phyloP scores from a whole-genome alignment of 2,888 invertebrate species.

The Tortrix viridana region DNA sequence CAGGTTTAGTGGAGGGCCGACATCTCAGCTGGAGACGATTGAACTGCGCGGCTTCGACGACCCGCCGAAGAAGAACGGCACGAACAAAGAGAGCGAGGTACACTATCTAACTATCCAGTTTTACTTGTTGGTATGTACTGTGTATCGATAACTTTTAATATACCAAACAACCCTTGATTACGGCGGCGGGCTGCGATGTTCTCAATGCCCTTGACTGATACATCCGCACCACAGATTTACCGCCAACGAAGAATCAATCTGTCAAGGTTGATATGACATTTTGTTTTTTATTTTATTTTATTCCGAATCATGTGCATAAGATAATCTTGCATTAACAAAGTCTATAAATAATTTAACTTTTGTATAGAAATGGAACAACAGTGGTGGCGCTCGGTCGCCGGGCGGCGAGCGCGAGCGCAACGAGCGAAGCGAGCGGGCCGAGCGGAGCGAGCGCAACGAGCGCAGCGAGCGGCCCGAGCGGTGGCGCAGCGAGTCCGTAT shows the following conservation, averaged over 20 bases:
- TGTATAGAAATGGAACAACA: slow-evolving; percentile 56
- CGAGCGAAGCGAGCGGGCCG: slow-evolving; percentile 23
- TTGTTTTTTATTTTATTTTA: too few species aligned
- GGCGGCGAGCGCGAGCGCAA: slow-evolving; percentile 50
- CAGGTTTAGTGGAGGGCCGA: slow-evolving; percentile 93
- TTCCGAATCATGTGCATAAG: too few species aligned
- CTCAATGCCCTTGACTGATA: too few species aligned
- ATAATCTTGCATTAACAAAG: too few species aligned
- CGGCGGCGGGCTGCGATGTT: too few species aligned
- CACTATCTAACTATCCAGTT: not conserved
- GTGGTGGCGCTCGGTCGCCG: slow-evolving; percentile 59
- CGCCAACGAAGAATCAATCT: too few species aligned
- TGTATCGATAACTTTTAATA: too few species aligned
- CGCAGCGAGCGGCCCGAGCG: slow-evolving; percentile 28
- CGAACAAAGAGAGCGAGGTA: slow-evolving; percentile 69
- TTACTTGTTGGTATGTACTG: too few species aligned
- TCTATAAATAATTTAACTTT: too few species aligned
- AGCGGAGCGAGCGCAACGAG: slow-evolving; percentile 17
- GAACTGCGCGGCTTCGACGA: slow-evolving; percentile 97
- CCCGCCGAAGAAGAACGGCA: slow-evolving; percentile 73
- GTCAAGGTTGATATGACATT: too few species aligned
- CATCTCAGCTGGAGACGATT: slow-evolving; percentile 95
- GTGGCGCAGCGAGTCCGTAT: slow-evolving; percentile 62
- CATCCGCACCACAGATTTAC: too few species aligned
- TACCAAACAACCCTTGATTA: too few species aligned